Percentiles rank a stretch among this genome's conserved stretches.
These are phyloP conservation scores for Myrmecophaga tridactyla DNA, from an alignment of 2,113 vertebrate species.

Conservation along the genomic window DNA sequence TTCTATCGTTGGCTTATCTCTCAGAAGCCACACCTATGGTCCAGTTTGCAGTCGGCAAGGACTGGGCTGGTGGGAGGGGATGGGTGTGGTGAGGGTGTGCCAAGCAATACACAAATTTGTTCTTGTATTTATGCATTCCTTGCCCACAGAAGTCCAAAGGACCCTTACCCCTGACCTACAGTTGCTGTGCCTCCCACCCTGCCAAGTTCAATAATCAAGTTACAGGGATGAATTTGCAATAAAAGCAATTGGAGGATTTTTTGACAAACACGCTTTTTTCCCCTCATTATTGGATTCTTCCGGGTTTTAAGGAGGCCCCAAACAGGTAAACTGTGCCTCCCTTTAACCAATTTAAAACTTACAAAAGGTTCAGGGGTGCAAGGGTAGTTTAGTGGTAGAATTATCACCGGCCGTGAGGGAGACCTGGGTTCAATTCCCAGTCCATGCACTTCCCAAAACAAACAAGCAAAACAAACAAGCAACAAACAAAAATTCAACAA, in stretches of 20 bases:
- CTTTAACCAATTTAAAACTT: neutral
- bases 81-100: accelerated
- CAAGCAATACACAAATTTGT: neutral
- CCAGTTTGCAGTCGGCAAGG: neutral
- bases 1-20: neutral
- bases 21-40: neutral
- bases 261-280: too few relatives aligned
- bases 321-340: neutral
- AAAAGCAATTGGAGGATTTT: neutral
- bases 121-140: neutral
- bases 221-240: neutral
- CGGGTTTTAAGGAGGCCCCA: neutral
- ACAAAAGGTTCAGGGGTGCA: too few relatives aligned
- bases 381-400: too few relatives aligned
- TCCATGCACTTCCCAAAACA: too few relatives aligned
- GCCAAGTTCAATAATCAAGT: neutral
- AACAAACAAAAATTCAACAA: too few relatives aligned
- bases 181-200: neutral
- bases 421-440: too few relatives aligned
- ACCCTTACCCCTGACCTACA: neutral
- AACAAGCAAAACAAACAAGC: too few relatives aligned
- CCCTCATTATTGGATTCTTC: neutral
- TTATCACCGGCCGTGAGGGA: too few relatives aligned
- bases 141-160: neutral
- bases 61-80: neutral